Percentiles rank a stretch among this genome's conserved stretches.
Evolutionary conservation across 1,140 invertebrate species (phyloP).

Genomic region (Micrasema minimum): DNA sequence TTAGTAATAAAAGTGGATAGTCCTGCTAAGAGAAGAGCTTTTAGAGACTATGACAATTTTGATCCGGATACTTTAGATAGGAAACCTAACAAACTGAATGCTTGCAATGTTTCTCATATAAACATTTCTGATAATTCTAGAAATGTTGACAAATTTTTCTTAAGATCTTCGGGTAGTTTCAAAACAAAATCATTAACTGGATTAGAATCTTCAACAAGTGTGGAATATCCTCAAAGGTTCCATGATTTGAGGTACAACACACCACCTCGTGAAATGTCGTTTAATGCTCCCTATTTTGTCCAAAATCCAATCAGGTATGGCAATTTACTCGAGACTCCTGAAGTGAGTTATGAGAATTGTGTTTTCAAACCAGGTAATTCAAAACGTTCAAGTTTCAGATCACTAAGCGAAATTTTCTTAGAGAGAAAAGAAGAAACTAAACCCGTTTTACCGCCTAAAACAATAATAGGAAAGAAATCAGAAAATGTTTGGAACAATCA

Average conservation of each 20-base stretch:
- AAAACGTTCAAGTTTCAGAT: constrained; percentile 5
- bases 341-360: constrained; percentile 12
- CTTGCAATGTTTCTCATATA: constrained; percentile 40
- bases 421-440: constrained; percentile 50
- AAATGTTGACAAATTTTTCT: constrained; percentile 66
- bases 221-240: neutral
- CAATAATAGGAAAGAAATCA: constrained; percentile 53
- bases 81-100: constrained; percentile 68
- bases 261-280: neutral
- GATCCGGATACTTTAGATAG: constrained; percentile 86
- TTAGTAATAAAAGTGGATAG: constrained; percentile 80
- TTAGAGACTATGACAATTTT: constrained; percentile 71
- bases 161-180: constrained; percentile 73
- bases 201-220: neutral
- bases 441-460: constrained; percentile 71
- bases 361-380: neutral
- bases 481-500: constrained; percentile 34
- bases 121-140: constrained; percentile 20
- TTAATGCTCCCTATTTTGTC: neutral
- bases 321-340: neutral
- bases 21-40: constrained; percentile 64
- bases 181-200: constrained; percentile 59
- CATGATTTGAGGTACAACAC: neutral
- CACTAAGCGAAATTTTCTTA: constrained; percentile 29
- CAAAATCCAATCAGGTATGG: neutral